These are phyloP conservation scores for Neodiprion virginianus DNA, from an alignment of 1,140 invertebrate species.

Conservation along the genomic window DNA sequence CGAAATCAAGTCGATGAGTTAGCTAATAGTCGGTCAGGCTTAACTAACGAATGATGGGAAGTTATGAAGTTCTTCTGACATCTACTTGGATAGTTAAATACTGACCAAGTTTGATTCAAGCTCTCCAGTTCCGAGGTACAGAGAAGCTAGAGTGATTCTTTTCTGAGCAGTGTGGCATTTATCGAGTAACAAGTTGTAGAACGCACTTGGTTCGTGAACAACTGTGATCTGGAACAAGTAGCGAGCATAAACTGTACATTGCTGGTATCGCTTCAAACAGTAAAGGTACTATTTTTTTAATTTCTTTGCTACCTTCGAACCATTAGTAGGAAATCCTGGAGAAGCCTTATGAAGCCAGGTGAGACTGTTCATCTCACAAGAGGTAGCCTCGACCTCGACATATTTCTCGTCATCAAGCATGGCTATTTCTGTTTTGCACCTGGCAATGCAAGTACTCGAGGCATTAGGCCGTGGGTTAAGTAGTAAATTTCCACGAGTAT, in stretches of 20 bases:
- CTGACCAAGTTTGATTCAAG: slow-evolving; percentile 82
- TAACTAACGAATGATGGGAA: slow-evolving; percentile 12
- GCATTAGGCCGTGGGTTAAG: not conserved
- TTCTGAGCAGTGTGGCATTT: slow-evolving; percentile 74
- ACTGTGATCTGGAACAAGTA: slow-evolving; percentile 66
- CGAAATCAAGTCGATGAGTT: slow-evolving; percentile 14
- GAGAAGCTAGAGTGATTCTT: slow-evolving; percentile 87
- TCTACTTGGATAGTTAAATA: not conserved
- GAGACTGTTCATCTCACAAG: slow-evolving; percentile 46
- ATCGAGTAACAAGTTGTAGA: slow-evolving; percentile 77
- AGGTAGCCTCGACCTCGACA: slow-evolving; percentile 23
- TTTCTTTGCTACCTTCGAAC: slow-evolving; percentile 63
- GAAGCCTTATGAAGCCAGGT: slow-evolving; percentile 72
- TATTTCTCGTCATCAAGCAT: slow-evolving; percentile 47
- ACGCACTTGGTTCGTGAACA: slow-evolving; percentile 76
- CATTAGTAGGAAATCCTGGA: slow-evolving; percentile 76
- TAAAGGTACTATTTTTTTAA: slow-evolving; percentile 17
- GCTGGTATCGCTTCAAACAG: not conserved
- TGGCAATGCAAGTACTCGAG: slow-evolving; percentile 4
- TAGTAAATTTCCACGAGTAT: not conserved
- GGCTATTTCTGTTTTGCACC: slow-evolving; percentile 40
- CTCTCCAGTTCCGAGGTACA: slow-evolving; percentile 92
- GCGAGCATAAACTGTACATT: not conserved
- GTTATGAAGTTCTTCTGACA: slow-evolving; percentile 8
- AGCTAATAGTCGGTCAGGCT: slow-evolving; percentile 7